Conservation (phyloP, 2,113 vertebrate genomes). For the Neolamprologus toae region DNA sequence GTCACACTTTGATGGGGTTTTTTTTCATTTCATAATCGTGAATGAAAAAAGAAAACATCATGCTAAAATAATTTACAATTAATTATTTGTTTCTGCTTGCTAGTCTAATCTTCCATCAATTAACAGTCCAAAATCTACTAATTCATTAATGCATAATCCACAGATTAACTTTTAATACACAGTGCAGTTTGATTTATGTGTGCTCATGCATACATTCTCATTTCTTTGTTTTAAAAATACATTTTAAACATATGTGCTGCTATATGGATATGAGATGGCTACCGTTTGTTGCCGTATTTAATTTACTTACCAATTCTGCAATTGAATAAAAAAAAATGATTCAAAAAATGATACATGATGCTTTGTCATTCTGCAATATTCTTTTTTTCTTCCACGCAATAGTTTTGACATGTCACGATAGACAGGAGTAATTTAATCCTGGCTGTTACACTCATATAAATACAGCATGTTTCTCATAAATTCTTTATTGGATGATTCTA, state of each 20-base stretch:
- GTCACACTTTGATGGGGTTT: accelerated
- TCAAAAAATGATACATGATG: background rate
- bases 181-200: background rate
- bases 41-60: background rate
- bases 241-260: background rate
- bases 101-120: background rate
- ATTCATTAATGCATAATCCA: background rate
- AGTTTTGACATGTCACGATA: background rate
- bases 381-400: accelerated
- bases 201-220: background rate
- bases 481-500: background rate
- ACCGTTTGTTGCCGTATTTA: background rate
- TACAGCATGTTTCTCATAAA: background rate
- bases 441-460: background rate
- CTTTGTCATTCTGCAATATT: background rate
- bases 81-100: background rate
- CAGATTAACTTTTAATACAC: background rate
- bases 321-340: background rate
- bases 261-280: background rate
- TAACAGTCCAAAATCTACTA: background rate
- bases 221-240: background rate
- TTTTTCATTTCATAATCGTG: background rate
- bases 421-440: background rate
- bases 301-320: background rate
- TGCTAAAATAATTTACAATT: background rate